Conservation (phyloP, 2,113 vertebrate species). For the Corythoichthys intestinalis region DNA sequence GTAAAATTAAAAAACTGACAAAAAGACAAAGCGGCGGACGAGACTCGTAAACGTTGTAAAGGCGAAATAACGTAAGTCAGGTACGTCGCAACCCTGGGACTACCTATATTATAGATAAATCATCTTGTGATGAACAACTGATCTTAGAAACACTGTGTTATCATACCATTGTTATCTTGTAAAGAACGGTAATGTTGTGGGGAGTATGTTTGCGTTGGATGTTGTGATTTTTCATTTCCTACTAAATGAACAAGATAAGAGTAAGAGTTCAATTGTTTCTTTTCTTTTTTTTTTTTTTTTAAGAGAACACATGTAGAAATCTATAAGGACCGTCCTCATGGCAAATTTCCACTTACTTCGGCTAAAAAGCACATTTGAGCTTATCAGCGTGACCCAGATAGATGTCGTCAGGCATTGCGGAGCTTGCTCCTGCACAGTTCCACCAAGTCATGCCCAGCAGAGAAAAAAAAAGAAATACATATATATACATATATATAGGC, state of each 20-base stretch:
- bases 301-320: background rate
- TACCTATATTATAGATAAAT: too few relatives aligned
- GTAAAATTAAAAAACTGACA: too few relatives aligned
- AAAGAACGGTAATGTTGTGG: too few relatives aligned
- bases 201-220: too few relatives aligned
- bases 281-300: background rate
- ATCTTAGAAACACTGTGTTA: too few relatives aligned
- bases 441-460: conserved; percentile 36
- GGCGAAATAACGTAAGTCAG: too few relatives aligned
- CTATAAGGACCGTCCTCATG: conserved; percentile 5
- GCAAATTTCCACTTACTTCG: conserved; percentile 29
- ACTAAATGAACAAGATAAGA: conserved; percentile 18
- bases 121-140: too few relatives aligned
- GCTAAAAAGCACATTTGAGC: conserved; percentile 38
- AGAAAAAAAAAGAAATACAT: conserved; percentile 28
- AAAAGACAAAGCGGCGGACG: too few relatives aligned
- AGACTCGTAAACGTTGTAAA: too few relatives aligned
- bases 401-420: conserved; percentile 44
- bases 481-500: background rate
- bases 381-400: conserved; percentile 59
- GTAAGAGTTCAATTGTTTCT: background rate
- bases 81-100: too few relatives aligned
- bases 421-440: conserved; percentile 54
- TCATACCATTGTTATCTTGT: too few relatives aligned
- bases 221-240: background rate